Evolutionary conservation across 2,113 vertebrate genomes (phyloP).

Genomic region (Ammodytes dubius): DNA sequence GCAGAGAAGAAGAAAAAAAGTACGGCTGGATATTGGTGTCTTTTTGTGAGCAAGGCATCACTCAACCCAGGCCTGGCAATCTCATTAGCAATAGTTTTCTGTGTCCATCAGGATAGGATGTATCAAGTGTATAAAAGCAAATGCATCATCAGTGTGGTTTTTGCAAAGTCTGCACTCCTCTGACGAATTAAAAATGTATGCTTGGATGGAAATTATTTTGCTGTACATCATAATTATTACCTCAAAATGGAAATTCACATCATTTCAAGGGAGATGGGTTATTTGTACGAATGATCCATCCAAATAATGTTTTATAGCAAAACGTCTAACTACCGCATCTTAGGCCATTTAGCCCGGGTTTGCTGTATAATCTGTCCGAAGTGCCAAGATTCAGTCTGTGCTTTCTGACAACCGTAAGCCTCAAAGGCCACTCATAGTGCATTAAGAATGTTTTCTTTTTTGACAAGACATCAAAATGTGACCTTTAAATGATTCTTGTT

Average conservation of each 20-base stretch:
- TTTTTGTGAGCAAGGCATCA: constrained; percentile 37
- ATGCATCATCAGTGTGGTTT: constrained; percentile 69
- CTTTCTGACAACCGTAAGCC: constrained; percentile 76
- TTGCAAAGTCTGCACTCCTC: constrained; percentile 75
- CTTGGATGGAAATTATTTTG: constrained; percentile 71
- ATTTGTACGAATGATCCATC: constrained; percentile 52
- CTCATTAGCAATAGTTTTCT: constrained; percentile 67
- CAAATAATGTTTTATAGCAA: constrained; percentile 30
- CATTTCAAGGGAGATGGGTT: constrained; percentile 52
- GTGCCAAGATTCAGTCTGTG: constrained; percentile 67
- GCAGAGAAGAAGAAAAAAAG: constrained; percentile 57
- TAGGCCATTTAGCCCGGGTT: constrained; percentile 54
- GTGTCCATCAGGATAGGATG: constrained; percentile 68
- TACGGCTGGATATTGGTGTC: constrained; percentile 35
- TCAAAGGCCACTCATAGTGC: constrained; percentile 78
- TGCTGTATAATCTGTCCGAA: constrained; percentile 64
- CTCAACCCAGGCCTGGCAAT: constrained; percentile 45
- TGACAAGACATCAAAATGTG: constrained; percentile 83
- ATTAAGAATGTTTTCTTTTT: constrained; percentile 82
- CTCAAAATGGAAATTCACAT: constrained; percentile 65
- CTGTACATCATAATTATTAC: constrained; percentile 78
- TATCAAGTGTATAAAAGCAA: constrained; percentile 72
- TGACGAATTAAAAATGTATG: constrained; percentile 80
- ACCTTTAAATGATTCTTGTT: constrained; percentile 85
- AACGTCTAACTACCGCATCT: constrained; percentile 21